Conservation (phyloP, 2,113 vertebrate species). For the Daubentonia madagascariensis region DNA sequence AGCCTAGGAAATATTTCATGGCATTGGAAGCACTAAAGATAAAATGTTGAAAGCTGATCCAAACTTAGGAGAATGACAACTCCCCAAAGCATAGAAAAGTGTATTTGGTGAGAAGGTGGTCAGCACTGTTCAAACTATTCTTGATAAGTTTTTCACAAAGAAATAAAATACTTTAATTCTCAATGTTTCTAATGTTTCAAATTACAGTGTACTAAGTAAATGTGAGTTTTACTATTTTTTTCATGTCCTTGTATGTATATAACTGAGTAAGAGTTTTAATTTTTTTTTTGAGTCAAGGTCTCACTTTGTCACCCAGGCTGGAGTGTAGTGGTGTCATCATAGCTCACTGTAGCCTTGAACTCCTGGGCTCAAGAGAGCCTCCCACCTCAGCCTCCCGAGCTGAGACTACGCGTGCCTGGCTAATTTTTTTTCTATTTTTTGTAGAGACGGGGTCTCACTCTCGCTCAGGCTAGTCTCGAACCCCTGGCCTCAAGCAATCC, state of each 20-base stretch:
- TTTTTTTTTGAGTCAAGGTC: background rate
- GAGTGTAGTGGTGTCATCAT: background rate
- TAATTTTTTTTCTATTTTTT: background rate
- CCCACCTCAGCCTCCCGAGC: background rate
- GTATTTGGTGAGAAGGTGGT: accelerated
- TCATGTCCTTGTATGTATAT: background rate
- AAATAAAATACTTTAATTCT: background rate
- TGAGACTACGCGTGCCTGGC: too few relatives aligned
- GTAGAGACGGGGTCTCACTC: background rate
- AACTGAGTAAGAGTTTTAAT: background rate
- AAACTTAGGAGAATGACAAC: too few relatives aligned
- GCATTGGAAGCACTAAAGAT: background rate
- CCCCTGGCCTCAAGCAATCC: background rate
- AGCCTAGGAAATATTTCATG: background rate
- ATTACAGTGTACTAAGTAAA: background rate
- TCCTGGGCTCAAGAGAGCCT: background rate
- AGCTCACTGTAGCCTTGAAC: background rate
- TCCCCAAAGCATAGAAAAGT: too few relatives aligned
- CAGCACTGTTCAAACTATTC: background rate
- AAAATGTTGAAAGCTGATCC: background rate
- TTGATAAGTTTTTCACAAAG: background rate
- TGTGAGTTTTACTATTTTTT: background rate
- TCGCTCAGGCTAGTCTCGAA: background rate
- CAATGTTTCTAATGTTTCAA: background rate
- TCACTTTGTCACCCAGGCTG: background rate